Evolutionary conservation across 2,797 vertebrate genomes (phyloP), one percentile per base, ranked within the genome.

Genomic region (Microtus californicus): DNA sequence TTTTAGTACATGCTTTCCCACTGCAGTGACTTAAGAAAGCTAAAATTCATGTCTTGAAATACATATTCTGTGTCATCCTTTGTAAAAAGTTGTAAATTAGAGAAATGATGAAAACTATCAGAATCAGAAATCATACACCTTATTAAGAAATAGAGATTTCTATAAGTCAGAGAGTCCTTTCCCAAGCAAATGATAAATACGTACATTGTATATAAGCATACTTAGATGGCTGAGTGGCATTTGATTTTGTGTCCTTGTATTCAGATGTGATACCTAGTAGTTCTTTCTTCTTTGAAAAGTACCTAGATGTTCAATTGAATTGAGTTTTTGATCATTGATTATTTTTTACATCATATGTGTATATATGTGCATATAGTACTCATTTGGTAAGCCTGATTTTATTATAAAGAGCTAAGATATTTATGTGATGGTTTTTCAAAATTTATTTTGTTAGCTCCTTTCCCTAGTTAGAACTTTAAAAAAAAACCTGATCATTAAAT

Each of bases 401-500:
- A 15, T 67, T 95, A 29, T 92, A 80, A 95, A 94, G 37, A 89
- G 9, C 86, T 89, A 65, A 93, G 73, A 81, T 3, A 54, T 80
- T 94, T 85, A 76, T 87, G 56, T 92, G 40, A 54, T 71, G 96
- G 93, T 73, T 79, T 96, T 96, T 80, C 76, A 74, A 96, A 93
- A 97, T 67, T 95, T 96, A 95, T 95, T 91, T 93, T 96, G 95
- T 96, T 45, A 31, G 86, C 88, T 93, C 98, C 80, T 48, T 87
- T 96, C 88, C 83, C 89, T 97, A 96, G 96, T 97, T 96, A 97
- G 23, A 67, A 51, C 78, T 98, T 95, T 95, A 85, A 97, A 37
- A 94, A 93, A 98, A 98, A 97, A 59, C 6, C 56, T 95, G 96
- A 96, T 97, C 97, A 96, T 43, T 83, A 91, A 97, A 97, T 87